phyloP scores from a whole-genome alignment of 2,797 vertebrate genomes.

The Trachurus trachurus region DNA sequence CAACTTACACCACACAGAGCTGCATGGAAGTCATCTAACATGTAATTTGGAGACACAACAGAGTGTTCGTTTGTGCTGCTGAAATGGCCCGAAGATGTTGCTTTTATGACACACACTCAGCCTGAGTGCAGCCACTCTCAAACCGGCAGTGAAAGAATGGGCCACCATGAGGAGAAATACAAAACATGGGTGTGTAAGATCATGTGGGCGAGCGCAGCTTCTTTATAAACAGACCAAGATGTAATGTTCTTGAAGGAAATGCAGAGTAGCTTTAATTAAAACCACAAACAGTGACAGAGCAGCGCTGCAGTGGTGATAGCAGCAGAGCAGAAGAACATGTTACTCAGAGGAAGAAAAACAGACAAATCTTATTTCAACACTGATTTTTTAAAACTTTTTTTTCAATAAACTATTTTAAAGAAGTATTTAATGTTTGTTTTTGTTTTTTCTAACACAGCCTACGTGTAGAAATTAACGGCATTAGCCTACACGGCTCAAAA shows the following conservation, averaged over 20 bases:
- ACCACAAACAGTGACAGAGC: not conserved
- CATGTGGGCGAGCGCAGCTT: not conserved
- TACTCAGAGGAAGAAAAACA: not conserved
- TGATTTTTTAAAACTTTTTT: not conserved
- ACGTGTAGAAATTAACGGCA: not conserved
- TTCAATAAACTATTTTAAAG: conserved; percentile 6
- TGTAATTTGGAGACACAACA: conserved; percentile 56
- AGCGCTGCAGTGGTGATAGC: not conserved
- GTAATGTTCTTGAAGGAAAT: not conserved
- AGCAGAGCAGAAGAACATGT: conserved; percentile 16
- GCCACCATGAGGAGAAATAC: not conserved
- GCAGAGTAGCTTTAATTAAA: conserved; percentile 4
- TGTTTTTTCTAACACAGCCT: not conserved
- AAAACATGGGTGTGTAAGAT: not conserved
- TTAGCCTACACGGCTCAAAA: not conserved
- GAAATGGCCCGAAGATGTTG: conserved; percentile 50
- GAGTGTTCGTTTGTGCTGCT: conserved; percentile 35
- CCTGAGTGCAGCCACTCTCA: conserved; percentile 3
- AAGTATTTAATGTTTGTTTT: not conserved
- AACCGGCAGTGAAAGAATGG: conserved; percentile 28
- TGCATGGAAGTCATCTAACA: conserved; percentile 46
- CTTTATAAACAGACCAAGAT: conserved; percentile 25
- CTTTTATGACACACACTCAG: conserved; percentile 34
- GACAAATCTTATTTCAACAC: not conserved
- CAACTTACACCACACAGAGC: conserved; percentile 32